Base-by-base conservation (phyloP, 2,888 invertebrate genomes). In the Caenorhabditis doughertyi region DNA sequence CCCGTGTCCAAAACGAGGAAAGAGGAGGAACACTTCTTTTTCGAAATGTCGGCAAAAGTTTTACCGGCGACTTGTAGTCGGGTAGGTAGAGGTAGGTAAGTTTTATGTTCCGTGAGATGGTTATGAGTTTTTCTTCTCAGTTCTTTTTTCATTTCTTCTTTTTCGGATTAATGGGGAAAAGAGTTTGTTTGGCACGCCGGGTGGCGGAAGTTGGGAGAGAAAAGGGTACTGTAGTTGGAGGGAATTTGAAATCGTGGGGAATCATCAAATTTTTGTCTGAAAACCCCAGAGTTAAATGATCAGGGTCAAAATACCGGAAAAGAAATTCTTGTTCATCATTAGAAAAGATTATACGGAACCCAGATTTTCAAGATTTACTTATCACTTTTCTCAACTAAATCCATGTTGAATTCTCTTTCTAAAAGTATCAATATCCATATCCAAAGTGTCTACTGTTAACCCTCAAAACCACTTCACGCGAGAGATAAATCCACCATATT, bases 31-130 rank as follows among this genome's bases (percentile, higher is more conserved):
- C n/a, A n/a, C n/a, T n/a, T n/a, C n/a, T n/a, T n/a, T 68, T 68
- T 68, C 39, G 39, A 51, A 68, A 68, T 56, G 70, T 56, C 70
- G 65, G 29, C 49, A 49, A 47, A 64, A 47, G 27, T 62, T 62
- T 62, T 3, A 18, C 39, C 39, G 21, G 58, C 68, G 71, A 58
- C 71, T 70, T 51, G 51, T 60, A 49, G 49, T 42, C 67, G 58
- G 27, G 42, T n/a, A n/a, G n/a, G n/a, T 18, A 21, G 13, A 44
- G 65, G 47, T 64, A 56, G 74, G 56, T 65, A 65, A 76, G 67
- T 60, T 76, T 76, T 67, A 76, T 76, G 76, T 76, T 51, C 49
- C 76, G 67, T 76, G 60, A 44, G 76, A 68, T n/a, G 74, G 76
- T 76, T 76, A 76, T 68, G 67, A 29, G 67, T 76, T 76, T 76